A percentile compares a stretch with the other conserved stretches of the same genome.
phyloP scores from a whole-genome alignment of 2,797 vertebrate species.

The Lacerta bilineata region DNA sequence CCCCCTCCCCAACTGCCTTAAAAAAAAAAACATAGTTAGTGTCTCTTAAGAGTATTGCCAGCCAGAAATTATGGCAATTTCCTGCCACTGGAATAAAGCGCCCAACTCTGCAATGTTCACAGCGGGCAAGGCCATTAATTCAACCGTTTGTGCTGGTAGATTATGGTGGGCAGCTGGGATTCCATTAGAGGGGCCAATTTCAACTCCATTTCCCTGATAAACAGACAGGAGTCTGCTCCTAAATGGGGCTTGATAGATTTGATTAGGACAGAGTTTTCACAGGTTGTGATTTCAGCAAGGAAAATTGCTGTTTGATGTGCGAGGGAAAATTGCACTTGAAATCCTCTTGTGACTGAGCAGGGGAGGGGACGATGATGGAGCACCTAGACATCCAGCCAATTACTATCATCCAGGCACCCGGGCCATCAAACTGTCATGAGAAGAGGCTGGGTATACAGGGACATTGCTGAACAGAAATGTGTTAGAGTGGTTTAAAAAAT shows the following conservation, averaged over 20 bases:
- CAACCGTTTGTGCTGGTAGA: slow-evolving; percentile 72
- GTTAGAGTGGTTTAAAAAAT: slow-evolving; percentile 63
- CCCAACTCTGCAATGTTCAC: slow-evolving; percentile 73
- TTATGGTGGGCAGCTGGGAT: slow-evolving; percentile 72
- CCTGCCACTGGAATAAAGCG: slow-evolving; percentile 79
- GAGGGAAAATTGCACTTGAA: slow-evolving; percentile 67
- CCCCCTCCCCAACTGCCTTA: slow-evolving; percentile 19
- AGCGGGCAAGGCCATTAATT: slow-evolving; percentile 77
- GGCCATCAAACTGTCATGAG: slow-evolving; percentile 69
- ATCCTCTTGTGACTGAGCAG: slow-evolving; percentile 55
- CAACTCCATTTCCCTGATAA: slow-evolving; percentile 81
- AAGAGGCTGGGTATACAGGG: slow-evolving; percentile 61
- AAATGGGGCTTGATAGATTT: slow-evolving; percentile 80
- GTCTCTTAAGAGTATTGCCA: slow-evolving; percentile 70
- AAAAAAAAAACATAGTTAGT: slow-evolving; percentile 53
- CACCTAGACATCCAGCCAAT: slow-evolving; percentile 60
- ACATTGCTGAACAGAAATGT: not conserved
- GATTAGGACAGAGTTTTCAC: slow-evolving; percentile 79
- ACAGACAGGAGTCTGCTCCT: slow-evolving; percentile 72
- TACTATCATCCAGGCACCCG: slow-evolving; percentile 66
- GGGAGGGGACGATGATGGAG: slow-evolving; percentile 42
- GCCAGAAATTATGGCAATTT: slow-evolving; percentile 83
- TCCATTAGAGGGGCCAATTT: slow-evolving; percentile 81
- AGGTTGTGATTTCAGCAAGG: slow-evolving; percentile 78
- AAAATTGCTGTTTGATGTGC: slow-evolving; percentile 67